These are phyloP conservation scores for Eulemur mongoz DNA, from an alignment of 2,797 vertebrate species.

Conservation along the genomic window DNA sequence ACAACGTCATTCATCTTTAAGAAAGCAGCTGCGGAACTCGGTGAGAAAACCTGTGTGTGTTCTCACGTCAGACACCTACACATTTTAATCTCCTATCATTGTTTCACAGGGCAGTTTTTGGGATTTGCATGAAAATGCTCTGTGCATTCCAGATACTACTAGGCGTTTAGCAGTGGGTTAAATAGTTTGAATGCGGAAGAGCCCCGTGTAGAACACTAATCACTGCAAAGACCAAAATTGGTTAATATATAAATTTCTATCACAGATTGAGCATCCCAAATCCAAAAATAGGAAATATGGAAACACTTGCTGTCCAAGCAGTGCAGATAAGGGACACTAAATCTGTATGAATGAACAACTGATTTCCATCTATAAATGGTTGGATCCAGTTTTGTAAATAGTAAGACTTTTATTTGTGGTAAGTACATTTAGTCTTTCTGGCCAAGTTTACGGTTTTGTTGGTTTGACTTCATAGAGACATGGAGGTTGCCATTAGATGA, in stretches of 20 bases:
- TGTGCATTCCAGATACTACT: not conserved
- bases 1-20: not conserved
- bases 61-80: not conserved
- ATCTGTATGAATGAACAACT: not conserved
- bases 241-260: no score
- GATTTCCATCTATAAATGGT: not conserved
- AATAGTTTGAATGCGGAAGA: not conserved
- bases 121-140: not conserved
- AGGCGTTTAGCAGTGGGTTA: not conserved
- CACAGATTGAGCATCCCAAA: not conserved
- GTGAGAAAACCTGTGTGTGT: accelerated
- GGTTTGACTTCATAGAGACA: no score
- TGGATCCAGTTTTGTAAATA: not conserved
- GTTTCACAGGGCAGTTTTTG: not conserved
- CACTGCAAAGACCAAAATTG: not conserved
- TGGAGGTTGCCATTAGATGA: not conserved
- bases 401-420: not conserved
- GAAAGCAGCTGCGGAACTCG: not conserved
- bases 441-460: not conserved
- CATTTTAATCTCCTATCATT: not conserved
- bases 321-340: not conserved
- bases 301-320: not conserved
- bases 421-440: not conserved
- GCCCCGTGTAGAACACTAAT: not conserved
- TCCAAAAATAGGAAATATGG: not conserved